phyloP scores from a whole-genome alignment of 1,140 invertebrate genomes.

The Cylas formicarius region DNA sequence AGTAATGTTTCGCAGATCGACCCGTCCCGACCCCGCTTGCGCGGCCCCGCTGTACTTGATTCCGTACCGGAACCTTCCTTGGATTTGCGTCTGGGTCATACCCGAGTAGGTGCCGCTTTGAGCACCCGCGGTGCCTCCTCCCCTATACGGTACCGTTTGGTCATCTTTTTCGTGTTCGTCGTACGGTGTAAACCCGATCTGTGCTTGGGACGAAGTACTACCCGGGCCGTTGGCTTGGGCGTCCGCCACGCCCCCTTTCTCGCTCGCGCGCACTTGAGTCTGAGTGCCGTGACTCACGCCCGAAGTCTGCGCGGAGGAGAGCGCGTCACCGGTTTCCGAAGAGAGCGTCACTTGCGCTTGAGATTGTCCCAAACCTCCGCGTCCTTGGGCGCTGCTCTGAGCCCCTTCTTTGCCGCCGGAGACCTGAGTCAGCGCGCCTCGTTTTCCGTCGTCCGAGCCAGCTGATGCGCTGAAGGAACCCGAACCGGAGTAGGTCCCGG shows the following conservation, averaged over 20 bases:
- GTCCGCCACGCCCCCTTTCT: constrained; percentile 72
- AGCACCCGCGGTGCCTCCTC: constrained; percentile 67
- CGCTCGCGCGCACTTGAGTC: constrained; percentile 67
- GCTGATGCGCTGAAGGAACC: constrained; percentile 76
- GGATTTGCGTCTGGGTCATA: constrained; percentile 72
- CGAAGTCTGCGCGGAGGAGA: constrained; percentile 65
- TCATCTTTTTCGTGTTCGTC: constrained; percentile 46
- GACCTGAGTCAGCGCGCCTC: constrained; percentile 64
- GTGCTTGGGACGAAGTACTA: constrained; percentile 75
- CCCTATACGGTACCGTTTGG: constrained; percentile 52
- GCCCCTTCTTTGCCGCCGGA: constrained; percentile 66
- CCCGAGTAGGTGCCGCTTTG: constrained; percentile 65
- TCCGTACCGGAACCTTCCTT: constrained; percentile 68
- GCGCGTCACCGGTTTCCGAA: constrained; percentile 61
- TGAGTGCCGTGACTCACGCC: constrained; percentile 62
- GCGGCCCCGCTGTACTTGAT: constrained; percentile 74
- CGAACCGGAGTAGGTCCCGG: constrained; percentile 63
- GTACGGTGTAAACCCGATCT: constrained; percentile 74
- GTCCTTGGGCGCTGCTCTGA: constrained; percentile 64
- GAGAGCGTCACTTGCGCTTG: constrained; percentile 69
- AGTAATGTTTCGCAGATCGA: constrained; percentile 31
- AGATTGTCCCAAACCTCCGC: constrained; percentile 62
- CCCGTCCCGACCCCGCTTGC: constrained; percentile 67
- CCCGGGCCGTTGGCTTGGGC: constrained; percentile 76
- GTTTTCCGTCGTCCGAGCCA: constrained; percentile 64